These are phyloP conservation scores for Philypnodon macrostomus DNA, from an alignment of 2,797 vertebrate species.

Conservation along the genomic window DNA sequence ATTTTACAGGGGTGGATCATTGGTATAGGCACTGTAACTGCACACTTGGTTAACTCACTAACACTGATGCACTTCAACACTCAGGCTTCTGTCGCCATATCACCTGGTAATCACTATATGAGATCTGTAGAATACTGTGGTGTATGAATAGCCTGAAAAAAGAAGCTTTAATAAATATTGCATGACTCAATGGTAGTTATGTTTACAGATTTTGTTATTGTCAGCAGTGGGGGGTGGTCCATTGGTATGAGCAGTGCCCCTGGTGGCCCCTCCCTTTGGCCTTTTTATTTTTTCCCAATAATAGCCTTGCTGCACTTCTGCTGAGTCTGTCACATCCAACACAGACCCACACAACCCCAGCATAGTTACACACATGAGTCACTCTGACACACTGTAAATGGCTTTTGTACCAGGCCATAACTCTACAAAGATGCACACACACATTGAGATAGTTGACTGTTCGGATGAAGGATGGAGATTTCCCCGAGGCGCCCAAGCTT, in stretches of 20 bases:
- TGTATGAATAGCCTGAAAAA: slow-evolving; percentile 6
- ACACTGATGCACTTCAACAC: slow-evolving; percentile 1
- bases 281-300: slow-evolving; percentile 23
- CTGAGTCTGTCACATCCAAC: slow-evolving; percentile 47
- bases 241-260: slow-evolving; percentile 15
- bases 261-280: slow-evolving; percentile 32
- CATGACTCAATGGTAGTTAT: slow-evolving; percentile 10
- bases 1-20: too few relatives aligned
- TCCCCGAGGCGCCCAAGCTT: slow-evolving; percentile 20
- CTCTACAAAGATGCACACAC: slow-evolving; percentile 28
- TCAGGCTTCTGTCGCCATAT: neutral
- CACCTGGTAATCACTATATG: too few relatives aligned
- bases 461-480: slow-evolving; percentile 51
- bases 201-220: slow-evolving; percentile 31
- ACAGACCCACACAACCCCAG: slow-evolving; percentile 3
- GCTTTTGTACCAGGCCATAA: slow-evolving; percentile 17
- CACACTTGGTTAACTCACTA: slow-evolving; percentile 7
- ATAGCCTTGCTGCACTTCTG: slow-evolving; percentile 36
- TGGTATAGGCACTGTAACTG: too few relatives aligned
- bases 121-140: neutral
- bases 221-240: slow-evolving; percentile 43
- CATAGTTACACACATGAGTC: slow-evolving; percentile 8
- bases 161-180: slow-evolving; percentile 11
- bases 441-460: slow-evolving; percentile 19
- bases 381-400: slow-evolving; percentile 4